A percentile compares a stretch with the other conserved stretches of the same genome.
Evolutionary conservation across 1,140 invertebrate species (phyloP).

Genomic region (Schmidtea mediterranea): DNA sequence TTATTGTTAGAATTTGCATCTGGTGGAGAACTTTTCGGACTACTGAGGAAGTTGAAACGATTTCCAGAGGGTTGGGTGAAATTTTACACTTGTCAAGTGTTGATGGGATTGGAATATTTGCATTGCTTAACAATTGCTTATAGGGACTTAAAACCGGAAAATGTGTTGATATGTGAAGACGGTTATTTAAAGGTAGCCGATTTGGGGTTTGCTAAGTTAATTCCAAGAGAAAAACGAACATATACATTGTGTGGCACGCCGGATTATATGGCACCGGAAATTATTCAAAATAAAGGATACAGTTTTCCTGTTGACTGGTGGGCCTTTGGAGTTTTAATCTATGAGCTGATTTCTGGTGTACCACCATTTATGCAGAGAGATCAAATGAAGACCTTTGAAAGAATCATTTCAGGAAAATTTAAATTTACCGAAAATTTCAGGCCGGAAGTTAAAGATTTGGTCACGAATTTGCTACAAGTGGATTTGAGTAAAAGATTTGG

Average conservation of each 20-base stretch:
- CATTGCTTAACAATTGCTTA: slow-evolving; percentile 5
- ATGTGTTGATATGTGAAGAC: slow-evolving; percentile 1
- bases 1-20: background rate
- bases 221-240: slow-evolving; percentile 1
- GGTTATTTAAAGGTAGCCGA: slow-evolving; percentile 2
- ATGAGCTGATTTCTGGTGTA: slow-evolving; percentile 36
- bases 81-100: slow-evolving; percentile 4
- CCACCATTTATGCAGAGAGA: slow-evolving; percentile 30
- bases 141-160: slow-evolving; percentile 6
- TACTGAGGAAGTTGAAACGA: background rate
- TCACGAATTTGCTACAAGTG: slow-evolving; percentile 87
- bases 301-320: slow-evolving; percentile 86
- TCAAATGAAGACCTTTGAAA: slow-evolving; percentile 51
- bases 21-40: slow-evolving; percentile 6
- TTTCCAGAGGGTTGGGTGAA: background rate
- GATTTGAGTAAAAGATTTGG: slow-evolving; percentile 93
- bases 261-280: slow-evolving; percentile 5
- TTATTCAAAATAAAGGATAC: slow-evolving; percentile 39
- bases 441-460: slow-evolving; percentile 69
- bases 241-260: slow-evolving; percentile 5
- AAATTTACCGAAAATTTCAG: slow-evolving; percentile 42
- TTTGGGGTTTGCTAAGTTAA: background rate
- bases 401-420: slow-evolving; percentile 38
- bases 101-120: slow-evolving; percentile 7
- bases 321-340: slow-evolving; percentile 56